A percentile compares a stretch with the other conserved stretches of the same genome.
These are phyloP conservation scores for Scaptomyza tumidula DNA, from an alignment of 2,888 invertebrate species.

Conservation along the genomic window DNA sequence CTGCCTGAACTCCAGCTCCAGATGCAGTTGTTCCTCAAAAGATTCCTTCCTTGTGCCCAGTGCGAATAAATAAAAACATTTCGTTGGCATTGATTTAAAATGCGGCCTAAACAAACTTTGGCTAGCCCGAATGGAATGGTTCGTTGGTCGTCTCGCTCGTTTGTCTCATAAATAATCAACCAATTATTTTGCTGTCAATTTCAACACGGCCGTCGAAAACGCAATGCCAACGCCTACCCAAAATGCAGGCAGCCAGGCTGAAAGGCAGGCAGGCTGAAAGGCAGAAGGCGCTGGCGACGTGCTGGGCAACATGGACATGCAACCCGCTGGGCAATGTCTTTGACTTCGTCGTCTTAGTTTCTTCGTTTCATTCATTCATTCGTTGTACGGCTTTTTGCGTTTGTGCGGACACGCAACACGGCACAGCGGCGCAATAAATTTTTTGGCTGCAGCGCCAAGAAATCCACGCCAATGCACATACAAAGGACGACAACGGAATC, in stretches of 20 bases:
- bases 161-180: constrained; percentile 80
- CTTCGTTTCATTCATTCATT: constrained; percentile 2
- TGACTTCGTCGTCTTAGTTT: constrained; percentile 26
- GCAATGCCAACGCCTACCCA: constrained; percentile 66
- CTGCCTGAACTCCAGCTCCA: not conserved
- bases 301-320: constrained; percentile 59
- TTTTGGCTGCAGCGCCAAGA: constrained; percentile 68
- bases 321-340: constrained; percentile 71
- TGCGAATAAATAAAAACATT: constrained; percentile 35
- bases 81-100: constrained; percentile 57
- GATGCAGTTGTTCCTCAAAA: constrained; percentile 1
- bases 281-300: constrained; percentile 20
- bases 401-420: constrained; percentile 55
- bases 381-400: not conserved
- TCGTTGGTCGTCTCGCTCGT: constrained; percentile 46
- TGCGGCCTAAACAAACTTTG: constrained; percentile 64
- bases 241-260: constrained; percentile 20
- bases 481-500: constrained; percentile 16
- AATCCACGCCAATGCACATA: constrained; percentile 51
- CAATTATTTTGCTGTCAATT: constrained; percentile 83
- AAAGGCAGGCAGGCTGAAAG: not conserved
- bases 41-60: constrained; percentile 11
- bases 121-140: constrained; percentile 31
- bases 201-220: constrained; percentile 79
- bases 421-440: constrained; percentile 67